Evolutionary conservation across 1,140 invertebrate species (phyloP).

Genomic region (Drosophila subobscura): DNA sequence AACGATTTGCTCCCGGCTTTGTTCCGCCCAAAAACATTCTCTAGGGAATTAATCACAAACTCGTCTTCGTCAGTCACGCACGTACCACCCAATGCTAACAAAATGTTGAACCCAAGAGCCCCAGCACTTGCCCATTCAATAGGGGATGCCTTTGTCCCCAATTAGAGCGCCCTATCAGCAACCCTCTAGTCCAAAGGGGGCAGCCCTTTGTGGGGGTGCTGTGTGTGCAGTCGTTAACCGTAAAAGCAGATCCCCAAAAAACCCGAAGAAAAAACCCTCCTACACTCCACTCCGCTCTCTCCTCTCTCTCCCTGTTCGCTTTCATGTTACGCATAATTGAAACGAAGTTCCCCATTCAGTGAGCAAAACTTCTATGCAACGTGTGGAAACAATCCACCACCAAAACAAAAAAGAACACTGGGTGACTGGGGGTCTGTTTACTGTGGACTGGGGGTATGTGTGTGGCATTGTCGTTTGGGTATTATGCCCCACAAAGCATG

Average conservation of each 20-base stretch:
- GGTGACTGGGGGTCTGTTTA: no score
- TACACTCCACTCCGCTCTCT: slow-evolving; percentile 1
- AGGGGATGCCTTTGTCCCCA: slow-evolving; percentile 30
- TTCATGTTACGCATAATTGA: slow-evolving; percentile 76
- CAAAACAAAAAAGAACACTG: slow-evolving; percentile 1
- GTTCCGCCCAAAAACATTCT: no score
- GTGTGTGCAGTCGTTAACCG: background rate
- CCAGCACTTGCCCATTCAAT: background rate
- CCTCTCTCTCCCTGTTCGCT: slow-evolving; percentile 21
- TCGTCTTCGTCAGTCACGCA: no score
- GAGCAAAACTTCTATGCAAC: slow-evolving; percentile 30
- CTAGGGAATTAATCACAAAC: no score
- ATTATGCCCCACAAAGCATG: slow-evolving; percentile 71
- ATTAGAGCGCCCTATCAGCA: slow-evolving; percentile 50
- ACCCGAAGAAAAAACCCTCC: background rate
- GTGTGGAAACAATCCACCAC: slow-evolving; percentile 39
- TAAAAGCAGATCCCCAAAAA: slow-evolving; percentile 22
- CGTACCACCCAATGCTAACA: background rate
- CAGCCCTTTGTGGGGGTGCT: slow-evolving; percentile 14
- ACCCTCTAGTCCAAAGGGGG: background rate
- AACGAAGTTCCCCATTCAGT: slow-evolving; percentile 66
- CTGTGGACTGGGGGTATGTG: no score
- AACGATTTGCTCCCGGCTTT: no score
- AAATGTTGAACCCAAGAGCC: background rate
- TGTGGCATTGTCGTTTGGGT: no score